Conservation (phyloP, 1,140 invertebrate genomes). For the Orchestia grillus region DNA sequence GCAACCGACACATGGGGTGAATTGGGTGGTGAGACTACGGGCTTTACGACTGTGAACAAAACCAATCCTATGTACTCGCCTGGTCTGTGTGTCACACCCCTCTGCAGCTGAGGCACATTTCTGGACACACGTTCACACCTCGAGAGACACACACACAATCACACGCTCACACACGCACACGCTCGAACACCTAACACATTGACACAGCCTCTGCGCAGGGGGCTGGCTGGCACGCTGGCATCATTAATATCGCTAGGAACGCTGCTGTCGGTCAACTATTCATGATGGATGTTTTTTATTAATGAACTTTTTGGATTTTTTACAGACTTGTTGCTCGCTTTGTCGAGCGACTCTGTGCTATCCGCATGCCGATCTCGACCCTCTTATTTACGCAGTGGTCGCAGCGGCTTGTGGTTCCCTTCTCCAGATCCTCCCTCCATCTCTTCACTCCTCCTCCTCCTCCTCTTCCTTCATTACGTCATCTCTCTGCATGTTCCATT, state of each 20-base stretch:
- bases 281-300: constrained; percentile 43
- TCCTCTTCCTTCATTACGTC: too few species aligned
- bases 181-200: background rate
- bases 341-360: constrained; percentile 1
- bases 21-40: background rate
- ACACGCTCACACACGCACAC: background rate
- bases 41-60: background rate
- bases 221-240: background rate
- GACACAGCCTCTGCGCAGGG: background rate
- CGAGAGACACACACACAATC: background rate
- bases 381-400: too few species aligned
- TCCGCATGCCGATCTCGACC: constrained; percentile 4
- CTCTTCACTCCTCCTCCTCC: too few species aligned
- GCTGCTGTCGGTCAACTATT: constrained; percentile 13
- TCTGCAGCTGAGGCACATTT: background rate
- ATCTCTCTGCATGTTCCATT: too few species aligned
- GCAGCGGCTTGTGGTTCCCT: too few species aligned
- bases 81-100: background rate
- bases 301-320: constrained; percentile 45
- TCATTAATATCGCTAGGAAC: constrained; percentile 13
- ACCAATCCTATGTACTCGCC: background rate
- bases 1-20: background rate
- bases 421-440: too few species aligned
- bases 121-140: background rate
- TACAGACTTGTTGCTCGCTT: background rate